phyloP scores from a whole-genome alignment of 2,797 vertebrate genomes.

The Sebastolobus alascanus region DNA sequence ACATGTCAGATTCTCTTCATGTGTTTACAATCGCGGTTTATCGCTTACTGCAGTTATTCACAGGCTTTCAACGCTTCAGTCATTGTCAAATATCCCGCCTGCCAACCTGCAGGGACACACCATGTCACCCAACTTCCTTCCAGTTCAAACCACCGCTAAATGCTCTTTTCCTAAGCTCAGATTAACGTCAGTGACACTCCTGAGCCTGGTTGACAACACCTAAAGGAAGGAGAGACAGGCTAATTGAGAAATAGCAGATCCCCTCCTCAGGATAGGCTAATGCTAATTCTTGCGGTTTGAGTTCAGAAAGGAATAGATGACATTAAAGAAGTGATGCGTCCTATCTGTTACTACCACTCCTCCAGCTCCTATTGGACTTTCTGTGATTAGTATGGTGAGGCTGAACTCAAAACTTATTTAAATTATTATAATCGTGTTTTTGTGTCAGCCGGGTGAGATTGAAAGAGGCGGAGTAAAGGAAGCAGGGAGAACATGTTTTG shows the following conservation, averaged over 20 bases:
- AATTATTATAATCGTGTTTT: slow-evolving; percentile 21
- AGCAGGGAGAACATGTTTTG: neutral
- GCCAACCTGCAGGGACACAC: slow-evolving; percentile 33
- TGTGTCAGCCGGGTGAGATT: neutral
- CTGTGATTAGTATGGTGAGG: slow-evolving; percentile 13
- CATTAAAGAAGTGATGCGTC: slow-evolving; percentile 21
- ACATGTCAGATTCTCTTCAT: neutral
- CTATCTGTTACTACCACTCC: slow-evolving; percentile 10
- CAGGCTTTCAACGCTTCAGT: slow-evolving; percentile 4
- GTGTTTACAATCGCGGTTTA: neutral
- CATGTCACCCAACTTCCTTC: slow-evolving; percentile 27
- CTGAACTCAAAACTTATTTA: slow-evolving; percentile 26
- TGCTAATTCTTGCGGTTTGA: slow-evolving; percentile 55
- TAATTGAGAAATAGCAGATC: slow-evolving; percentile 63
- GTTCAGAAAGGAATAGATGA: slow-evolving; percentile 26
- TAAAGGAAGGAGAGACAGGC: slow-evolving; percentile 44
- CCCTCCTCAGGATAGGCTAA: slow-evolving; percentile 61
- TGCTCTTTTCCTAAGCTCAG: slow-evolving; percentile 63
- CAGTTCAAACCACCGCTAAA: slow-evolving; percentile 45
- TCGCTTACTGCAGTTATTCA: slow-evolving; percentile 10
- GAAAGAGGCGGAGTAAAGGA: neutral
- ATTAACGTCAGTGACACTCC: slow-evolving; percentile 69
- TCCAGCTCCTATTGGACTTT: slow-evolving; percentile 1
- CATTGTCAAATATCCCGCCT: slow-evolving; percentile 8
- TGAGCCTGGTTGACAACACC: slow-evolving; percentile 59